These are phyloP conservation scores for Verasper variegatus DNA, from an alignment of 2,113 vertebrate species.

Conservation along the genomic window DNA sequence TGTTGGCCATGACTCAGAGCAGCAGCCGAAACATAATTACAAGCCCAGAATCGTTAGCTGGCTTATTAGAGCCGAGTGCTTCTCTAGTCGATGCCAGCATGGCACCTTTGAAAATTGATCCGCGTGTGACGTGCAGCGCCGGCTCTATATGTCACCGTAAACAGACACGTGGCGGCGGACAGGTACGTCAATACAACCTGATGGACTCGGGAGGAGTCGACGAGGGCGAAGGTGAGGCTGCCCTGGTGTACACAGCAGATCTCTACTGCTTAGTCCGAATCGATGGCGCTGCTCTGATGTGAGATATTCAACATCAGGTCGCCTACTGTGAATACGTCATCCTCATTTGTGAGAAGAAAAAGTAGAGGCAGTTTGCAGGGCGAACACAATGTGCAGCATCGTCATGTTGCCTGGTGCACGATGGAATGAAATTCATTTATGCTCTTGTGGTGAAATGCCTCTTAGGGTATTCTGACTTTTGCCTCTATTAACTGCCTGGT, in stretches of 20 bases:
- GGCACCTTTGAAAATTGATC: slow-evolving; percentile 58
- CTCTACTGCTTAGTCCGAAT: slow-evolving; percentile 7
- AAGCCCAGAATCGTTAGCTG: slow-evolving; percentile 56
- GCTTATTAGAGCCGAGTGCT: slow-evolving; percentile 47
- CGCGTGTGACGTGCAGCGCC: slow-evolving; percentile 24
- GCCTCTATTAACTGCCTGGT: not conserved
- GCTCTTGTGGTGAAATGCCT: not conserved
- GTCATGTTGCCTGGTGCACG: not conserved
- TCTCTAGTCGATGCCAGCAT: slow-evolving; percentile 44
- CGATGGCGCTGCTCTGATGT: slow-evolving; percentile 6
- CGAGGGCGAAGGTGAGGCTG: slow-evolving; percentile 9
- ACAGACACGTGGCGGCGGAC: slow-evolving; percentile 33
- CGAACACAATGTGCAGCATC: not conserved
- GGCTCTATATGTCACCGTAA: slow-evolving; percentile 59
- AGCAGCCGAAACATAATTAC: slow-evolving; percentile 50
- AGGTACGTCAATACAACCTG: slow-evolving; percentile 36
- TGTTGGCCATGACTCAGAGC: slow-evolving; percentile 44
- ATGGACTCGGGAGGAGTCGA: slow-evolving; percentile 18
- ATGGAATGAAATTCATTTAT: not conserved
- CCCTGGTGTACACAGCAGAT: not conserved
- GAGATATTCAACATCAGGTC: slow-evolving; percentile 13
- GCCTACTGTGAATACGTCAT: slow-evolving; percentile 6
- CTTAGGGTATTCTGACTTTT: not conserved
- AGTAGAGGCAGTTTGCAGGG: not conserved
- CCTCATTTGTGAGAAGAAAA: not conserved